Evolutionary conservation across 2,888 invertebrate genomes (phyloP).

Genomic region (Andrena marginata): DNA sequence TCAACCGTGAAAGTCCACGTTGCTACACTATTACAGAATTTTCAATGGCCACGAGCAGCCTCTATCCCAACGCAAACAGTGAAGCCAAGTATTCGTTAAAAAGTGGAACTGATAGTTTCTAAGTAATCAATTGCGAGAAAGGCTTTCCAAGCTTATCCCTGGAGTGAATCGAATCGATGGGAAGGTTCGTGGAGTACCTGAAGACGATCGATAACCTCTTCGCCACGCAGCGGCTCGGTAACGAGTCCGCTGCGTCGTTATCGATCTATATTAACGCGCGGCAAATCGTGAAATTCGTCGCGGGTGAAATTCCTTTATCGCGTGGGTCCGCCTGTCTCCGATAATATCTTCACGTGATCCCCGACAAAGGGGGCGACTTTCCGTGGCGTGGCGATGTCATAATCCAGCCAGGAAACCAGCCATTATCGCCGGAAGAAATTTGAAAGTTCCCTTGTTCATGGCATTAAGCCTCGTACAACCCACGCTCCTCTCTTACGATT

Average conservation of each 20-base stretch:
- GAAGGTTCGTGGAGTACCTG: conserved; percentile 25
- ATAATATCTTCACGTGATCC: conserved; percentile 60
- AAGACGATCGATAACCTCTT: conserved; percentile 18
- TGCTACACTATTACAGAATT: no score
- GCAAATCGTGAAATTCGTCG: conserved; percentile 58
- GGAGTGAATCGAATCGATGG: background rate
- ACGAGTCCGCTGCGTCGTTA: conserved; percentile 31
- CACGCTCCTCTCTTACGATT: conserved; percentile 26
- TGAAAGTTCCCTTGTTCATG: conserved; percentile 45
- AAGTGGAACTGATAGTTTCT: no score
- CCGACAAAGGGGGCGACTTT: conserved; percentile 42
- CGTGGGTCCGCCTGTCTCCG: conserved; percentile 32
- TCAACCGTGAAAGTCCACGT: no score
- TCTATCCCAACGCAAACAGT: no score
- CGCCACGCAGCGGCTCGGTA: background rate
- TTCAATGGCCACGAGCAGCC: no score
- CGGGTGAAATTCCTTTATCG: conserved; percentile 57
- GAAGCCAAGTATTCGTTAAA: no score
- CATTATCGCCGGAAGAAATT: conserved; percentile 67
- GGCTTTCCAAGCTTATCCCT: no score
- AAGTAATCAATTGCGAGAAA: no score
- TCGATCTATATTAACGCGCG: conserved; percentile 50
- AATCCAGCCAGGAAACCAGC: conserved; percentile 63
- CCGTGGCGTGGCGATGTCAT: conserved; percentile 57
- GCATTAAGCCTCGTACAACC: conserved; percentile 35